Percentiles rank a stretch among this genome's conserved stretches.
These are phyloP conservation scores for Euura lappo DNA, from an alignment of 1,140 invertebrate genomes.

Conservation along the genomic window DNA sequence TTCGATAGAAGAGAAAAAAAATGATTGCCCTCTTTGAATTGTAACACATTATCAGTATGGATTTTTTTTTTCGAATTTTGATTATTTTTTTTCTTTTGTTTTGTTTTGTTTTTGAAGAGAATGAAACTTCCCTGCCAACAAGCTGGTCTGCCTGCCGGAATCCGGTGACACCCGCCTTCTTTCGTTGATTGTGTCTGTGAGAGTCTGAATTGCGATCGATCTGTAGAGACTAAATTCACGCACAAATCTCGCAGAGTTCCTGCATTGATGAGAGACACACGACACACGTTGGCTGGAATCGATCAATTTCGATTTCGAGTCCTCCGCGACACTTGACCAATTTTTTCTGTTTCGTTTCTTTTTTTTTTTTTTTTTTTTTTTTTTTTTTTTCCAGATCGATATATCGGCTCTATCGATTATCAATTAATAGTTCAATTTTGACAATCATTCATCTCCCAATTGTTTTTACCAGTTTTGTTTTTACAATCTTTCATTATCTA, in stretches of 20 bases:
- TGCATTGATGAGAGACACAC: slow-evolving; percentile 28
- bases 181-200: slow-evolving; percentile 50
- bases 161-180: slow-evolving; percentile 41
- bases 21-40: slow-evolving; percentile 54
- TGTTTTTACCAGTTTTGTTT: too few species aligned
- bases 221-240: too few species aligned
- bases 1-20: background rate
- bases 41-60: slow-evolving; percentile 44
- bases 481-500: too few species aligned
- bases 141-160: slow-evolving; percentile 57
- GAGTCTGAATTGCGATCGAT: too few species aligned
- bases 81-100: background rate
- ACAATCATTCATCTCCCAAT: too few species aligned
- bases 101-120: slow-evolving; percentile 46
- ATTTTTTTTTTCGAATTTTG: background rate
- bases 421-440: too few species aligned
- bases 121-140: slow-evolving; percentile 63
- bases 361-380: slow-evolving; percentile 12
- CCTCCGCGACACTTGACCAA: slow-evolving; percentile 15
- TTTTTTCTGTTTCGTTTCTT: slow-evolving; percentile 21
- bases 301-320: too few species aligned
- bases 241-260: too few species aligned
- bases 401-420: too few species aligned
- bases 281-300: slow-evolving; percentile 45
- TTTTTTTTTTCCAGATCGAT: background rate